Percentiles rank a stretch among this genome's conserved stretches.
Conservation (phyloP, 2,888 invertebrate genomes). For the Dynastes hyllus region DNA sequence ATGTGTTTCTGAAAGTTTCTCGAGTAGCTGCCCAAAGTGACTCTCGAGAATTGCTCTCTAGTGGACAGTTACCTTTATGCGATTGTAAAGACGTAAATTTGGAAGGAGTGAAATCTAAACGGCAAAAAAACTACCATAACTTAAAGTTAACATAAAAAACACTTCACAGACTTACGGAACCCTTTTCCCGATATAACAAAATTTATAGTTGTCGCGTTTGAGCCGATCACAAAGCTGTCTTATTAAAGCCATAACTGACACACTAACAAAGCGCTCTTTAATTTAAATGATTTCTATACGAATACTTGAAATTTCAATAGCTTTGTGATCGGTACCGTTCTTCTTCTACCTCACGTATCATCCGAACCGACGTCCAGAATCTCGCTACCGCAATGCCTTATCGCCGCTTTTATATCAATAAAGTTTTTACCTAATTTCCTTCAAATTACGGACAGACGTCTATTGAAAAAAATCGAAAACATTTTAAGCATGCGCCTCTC, state of each 20-base stretch:
- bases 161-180: conserved; percentile 7
- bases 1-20: no score
- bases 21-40: no score
- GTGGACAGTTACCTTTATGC: no score
- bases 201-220: conserved; percentile 38
- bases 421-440: conserved; percentile 50
- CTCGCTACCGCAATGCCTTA: conserved; percentile 47
- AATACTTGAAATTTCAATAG: conserved; percentile 47
- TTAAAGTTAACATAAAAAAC: conserved; percentile 27
- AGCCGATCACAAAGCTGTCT: conserved; percentile 45
- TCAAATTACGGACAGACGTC: conserved; percentile 41
- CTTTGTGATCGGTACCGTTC: conserved; percentile 37
- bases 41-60: no score
- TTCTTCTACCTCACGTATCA: background rate
- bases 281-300: conserved; percentile 49
- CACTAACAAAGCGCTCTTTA: conserved; percentile 45
- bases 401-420: conserved; percentile 47
- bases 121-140: conserved; percentile 8
- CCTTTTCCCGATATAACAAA: conserved; percentile 32
- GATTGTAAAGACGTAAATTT: no score
- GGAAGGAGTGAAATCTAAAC: conserved; percentile 11
- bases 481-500: conserved; percentile 30
- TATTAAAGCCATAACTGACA: conserved; percentile 50
- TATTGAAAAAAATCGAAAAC: conserved; percentile 44
- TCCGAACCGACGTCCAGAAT: conserved; percentile 22